Evolutionary conservation across 2,113 vertebrate genomes (phyloP), one percentile per base, ranked within the genome.

Genomic region (Mola mola): DNA sequence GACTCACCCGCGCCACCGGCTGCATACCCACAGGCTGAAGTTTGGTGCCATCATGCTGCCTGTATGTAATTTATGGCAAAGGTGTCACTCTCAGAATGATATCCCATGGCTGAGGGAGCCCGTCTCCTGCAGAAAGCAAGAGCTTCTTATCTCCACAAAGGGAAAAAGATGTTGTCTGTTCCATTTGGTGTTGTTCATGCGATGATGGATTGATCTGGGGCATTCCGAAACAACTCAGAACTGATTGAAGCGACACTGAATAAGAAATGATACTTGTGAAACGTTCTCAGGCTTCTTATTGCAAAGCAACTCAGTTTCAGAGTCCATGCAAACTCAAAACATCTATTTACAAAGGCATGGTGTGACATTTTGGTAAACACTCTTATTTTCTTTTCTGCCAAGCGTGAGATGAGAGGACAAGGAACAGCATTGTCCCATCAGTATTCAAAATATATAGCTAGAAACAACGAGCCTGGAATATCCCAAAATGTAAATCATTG

Each of bases 21-120:
- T 67, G 49, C 47, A 79, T 58, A 56, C 79, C 79, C 17, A 9
- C 50, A 22, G 73, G 77, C 80, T 51, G 53, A 70, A 78, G 64
- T 49, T 70, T 33, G 66, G 57, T 55, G 44, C 64, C 64, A 67
- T 70, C 59, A 42, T 28, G 56, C 58, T 44, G 61, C 31, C 48
- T 48, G 44, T 22, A 9, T 74, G 72, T 77, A 75, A 85, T 84
- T 88, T 73, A 86, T 84, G 84, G 81, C 71, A 64, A 78, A 80
- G 52, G 72, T 84, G 79, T 88, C 80, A 59, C 36, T 76, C 52
- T 70, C 36, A 72, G 81, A 84, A 52, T 74, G 52, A 85, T 84
- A 42, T n/a, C 56, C 59, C 67, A 74, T 22, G 44, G 78, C 67
- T 77, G 74, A 86, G 28, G 15, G 75, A 84, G 61, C 61, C 46